These are phyloP conservation scores for Collichthys lucidus DNA, from an alignment of 2,113 vertebrate species.

Conservation along the genomic window DNA sequence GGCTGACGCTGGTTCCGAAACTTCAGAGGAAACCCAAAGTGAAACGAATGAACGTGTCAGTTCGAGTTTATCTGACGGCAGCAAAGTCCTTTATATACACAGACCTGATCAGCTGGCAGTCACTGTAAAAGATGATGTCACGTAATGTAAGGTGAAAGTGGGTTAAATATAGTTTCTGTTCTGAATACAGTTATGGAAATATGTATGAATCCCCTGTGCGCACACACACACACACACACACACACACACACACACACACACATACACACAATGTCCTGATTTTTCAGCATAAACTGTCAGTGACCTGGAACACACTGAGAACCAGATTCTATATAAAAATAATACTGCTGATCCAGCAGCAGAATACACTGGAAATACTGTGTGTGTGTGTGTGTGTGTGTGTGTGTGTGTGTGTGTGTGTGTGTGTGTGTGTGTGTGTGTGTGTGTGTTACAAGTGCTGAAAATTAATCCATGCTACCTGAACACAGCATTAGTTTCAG, in stretches of 20 bases:
- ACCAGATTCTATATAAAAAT: slow-evolving; percentile 64
- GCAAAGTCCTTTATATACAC: not conserved
- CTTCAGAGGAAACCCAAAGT: not conserved
- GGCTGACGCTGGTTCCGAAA: not conserved
- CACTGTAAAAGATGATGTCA: slow-evolving; percentile 2
- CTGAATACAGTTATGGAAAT: slow-evolving; percentile 26
- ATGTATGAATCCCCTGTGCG: not conserved
- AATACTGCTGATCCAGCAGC: slow-evolving; percentile 59
- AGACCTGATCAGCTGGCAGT: not conserved
- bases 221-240: slow-evolving; percentile 2
- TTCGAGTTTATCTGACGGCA: not conserved
- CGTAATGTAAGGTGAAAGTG: slow-evolving; percentile 29
- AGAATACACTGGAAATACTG: not conserved
- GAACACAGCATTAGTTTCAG: not conserved
- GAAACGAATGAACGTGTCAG: too few species aligned
- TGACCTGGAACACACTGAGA: slow-evolving; percentile 67
- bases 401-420: too few species aligned
- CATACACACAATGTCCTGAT: slow-evolving; percentile 35
- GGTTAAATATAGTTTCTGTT: slow-evolving; percentile 38
- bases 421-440: too few species aligned
- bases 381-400: slow-evolving; percentile 14
- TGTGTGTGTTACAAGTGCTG: slow-evolving; percentile 1
- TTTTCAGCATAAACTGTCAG: slow-evolving; percentile 39
- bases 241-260: not conserved
- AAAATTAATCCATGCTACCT: not conserved